Evolutionary conservation across 1,140 invertebrate genomes (phyloP).

Genomic region (Brachionus plicatilis): DNA sequence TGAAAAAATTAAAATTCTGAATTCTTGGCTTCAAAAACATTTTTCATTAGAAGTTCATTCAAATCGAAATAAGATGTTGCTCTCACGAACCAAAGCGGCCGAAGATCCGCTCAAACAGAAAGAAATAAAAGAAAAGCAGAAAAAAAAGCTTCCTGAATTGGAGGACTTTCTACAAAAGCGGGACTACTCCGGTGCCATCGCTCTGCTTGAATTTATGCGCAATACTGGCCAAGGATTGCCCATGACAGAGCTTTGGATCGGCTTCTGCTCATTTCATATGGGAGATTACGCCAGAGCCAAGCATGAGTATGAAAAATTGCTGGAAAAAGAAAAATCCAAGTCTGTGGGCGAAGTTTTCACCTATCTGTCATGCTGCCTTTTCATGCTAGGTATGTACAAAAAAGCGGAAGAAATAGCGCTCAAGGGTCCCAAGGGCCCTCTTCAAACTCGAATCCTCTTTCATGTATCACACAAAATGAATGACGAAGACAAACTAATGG

Average conservation of each 20-base stretch:
- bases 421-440: slow-evolving; percentile 47
- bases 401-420: slow-evolving; percentile 60
- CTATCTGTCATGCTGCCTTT: slow-evolving; percentile 87
- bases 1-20: background rate
- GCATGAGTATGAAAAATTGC: slow-evolving; percentile 59
- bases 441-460: slow-evolving; percentile 74
- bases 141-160: slow-evolving; percentile 65
- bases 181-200: slow-evolving; percentile 88
- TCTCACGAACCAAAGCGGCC: slow-evolving; percentile 47
- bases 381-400: slow-evolving; percentile 80
- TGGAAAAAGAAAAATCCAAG: slow-evolving; percentile 46
- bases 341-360: slow-evolving; percentile 60
- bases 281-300: slow-evolving; percentile 83
- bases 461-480: slow-evolving; percentile 88
- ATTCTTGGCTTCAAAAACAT: background rate
- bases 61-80: slow-evolving; percentile 39
- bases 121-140: slow-evolving; percentile 42
- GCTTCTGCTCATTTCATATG: slow-evolving; percentile 87
- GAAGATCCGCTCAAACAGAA: slow-evolving; percentile 35
- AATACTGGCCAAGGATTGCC: slow-evolving; percentile 60
- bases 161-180: slow-evolving; percentile 80
- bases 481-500: slow-evolving; percentile 75
- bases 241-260: slow-evolving; percentile 76
- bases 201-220: slow-evolving; percentile 71
- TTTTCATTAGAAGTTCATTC: background rate